A percentile compares a stretch with the other conserved stretches of the same genome.
phyloP scores from a whole-genome alignment of 2,888 invertebrate genomes.

The Thumatha senex region DNA sequence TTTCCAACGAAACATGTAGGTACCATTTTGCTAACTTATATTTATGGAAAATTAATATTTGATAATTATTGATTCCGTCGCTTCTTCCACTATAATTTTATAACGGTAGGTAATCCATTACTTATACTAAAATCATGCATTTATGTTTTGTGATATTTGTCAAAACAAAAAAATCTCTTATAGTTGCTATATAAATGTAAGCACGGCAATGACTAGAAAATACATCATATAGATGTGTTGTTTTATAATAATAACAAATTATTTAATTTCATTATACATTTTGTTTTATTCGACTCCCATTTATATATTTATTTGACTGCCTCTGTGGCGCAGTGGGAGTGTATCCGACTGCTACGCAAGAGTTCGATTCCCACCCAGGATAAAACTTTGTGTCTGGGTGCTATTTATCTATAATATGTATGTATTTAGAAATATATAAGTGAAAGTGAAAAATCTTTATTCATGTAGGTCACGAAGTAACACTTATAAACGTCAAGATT shows the following conservation, averaged over 20 bases:
- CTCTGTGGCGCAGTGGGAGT: no score
- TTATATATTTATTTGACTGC: no score
- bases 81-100: constrained; percentile 35
- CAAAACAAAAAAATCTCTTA: constrained; percentile 32
- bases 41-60: constrained; percentile 22
- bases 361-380: no score
- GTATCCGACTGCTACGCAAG: no score
- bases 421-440: no score
- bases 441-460: no score
- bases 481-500: no score
- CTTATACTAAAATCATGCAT: constrained; percentile 45
- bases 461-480: no score
- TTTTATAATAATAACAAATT: constrained; percentile 80
- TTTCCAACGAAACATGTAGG: constrained; percentile 34
- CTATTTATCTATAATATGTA: no score
- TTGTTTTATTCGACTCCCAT: constrained; percentile 64
- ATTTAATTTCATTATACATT: constrained; percentile 72
- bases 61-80: constrained; percentile 24
- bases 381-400: no score
- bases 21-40: constrained; percentile 17
- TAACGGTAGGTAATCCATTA: constrained; percentile 26
- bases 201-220: constrained; percentile 77
- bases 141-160: constrained; percentile 56
- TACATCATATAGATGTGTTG: constrained; percentile 77
- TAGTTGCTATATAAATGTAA: constrained; percentile 34